These are phyloP conservation scores for Vicugna pacos DNA, from an alignment of 2,113 vertebrate genomes.

Conservation along the genomic window DNA sequence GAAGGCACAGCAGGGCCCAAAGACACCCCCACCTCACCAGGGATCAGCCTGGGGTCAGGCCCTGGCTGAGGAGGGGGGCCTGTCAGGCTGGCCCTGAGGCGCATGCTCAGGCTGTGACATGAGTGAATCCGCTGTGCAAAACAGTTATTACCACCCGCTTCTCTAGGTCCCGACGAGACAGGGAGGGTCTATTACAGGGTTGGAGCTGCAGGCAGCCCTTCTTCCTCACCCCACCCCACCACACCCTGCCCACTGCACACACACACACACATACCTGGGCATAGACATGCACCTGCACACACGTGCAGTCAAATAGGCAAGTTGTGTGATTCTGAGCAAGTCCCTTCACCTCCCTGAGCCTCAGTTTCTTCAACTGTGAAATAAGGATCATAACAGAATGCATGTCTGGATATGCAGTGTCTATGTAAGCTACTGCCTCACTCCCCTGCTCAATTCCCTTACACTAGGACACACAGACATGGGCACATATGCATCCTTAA, in stretches of 20 bases:
- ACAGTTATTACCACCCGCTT: slow-evolving; percentile 17
- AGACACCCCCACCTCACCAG: fast-evolving
- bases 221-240: neutral
- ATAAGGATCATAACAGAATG: fast-evolving
- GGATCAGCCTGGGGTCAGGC: slow-evolving; percentile 39
- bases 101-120: slow-evolving; percentile 20
- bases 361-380: neutral
- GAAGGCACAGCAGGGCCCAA: neutral
- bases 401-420: fast-evolving
- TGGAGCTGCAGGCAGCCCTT: neutral
- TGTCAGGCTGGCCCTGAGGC: neutral
- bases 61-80: neutral
- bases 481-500: fast-evolving
- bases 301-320: neutral
- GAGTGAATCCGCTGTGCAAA: slow-evolving; percentile 31
- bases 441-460: fast-evolving
- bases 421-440: neutral
- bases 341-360: neutral
- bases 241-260: neutral
- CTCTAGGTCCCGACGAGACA: neutral
- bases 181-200: slow-evolving; percentile 58
- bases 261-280: neutral
- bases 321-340: neutral
- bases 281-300: neutral
- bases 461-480: neutral